A percentile compares a stretch with the other conserved stretches of the same genome.
phyloP scores from a whole-genome alignment of 2,113 vertebrate species.

The Leptodactylus fuscus region DNA sequence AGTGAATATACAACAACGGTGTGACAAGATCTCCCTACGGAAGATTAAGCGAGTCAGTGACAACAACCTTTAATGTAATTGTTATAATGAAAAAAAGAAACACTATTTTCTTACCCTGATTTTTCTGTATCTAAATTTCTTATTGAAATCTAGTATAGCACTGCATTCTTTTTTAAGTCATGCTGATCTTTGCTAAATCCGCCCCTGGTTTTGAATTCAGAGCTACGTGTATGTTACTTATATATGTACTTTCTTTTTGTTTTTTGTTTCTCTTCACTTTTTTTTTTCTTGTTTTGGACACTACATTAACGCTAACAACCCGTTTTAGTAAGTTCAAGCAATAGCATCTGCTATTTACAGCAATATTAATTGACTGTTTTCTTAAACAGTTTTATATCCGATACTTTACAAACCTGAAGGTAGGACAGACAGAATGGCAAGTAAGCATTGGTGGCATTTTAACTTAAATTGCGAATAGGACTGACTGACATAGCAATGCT shows the following conservation, averaged over 20 bases:
- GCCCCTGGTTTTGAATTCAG: conserved; percentile 79
- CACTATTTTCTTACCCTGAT: conserved; percentile 95
- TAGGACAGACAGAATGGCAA: background rate
- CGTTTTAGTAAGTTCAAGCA: conserved; percentile 63
- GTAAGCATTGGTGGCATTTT: background rate
- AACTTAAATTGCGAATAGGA: background rate
- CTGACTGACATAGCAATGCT: conserved; percentile 7
- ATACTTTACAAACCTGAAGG: background rate
- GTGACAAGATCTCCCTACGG: conserved; percentile 68
- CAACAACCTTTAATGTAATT: conserved; percentile 80
- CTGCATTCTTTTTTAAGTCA: conserved; percentile 87
- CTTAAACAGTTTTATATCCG: background rate
- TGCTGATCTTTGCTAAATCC: conserved; percentile 81
- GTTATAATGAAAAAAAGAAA: conserved; percentile 83
- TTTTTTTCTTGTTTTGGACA: conserved; percentile 60
- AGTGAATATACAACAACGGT: conserved; percentile 81
- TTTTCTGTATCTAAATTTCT: conserved; percentile 91
- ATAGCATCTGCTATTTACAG: conserved; percentile 62
- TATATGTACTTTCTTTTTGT: conserved; percentile 67
- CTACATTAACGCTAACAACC: conserved; percentile 58
- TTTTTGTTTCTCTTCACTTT: conserved; percentile 82
- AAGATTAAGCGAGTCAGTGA: conserved; percentile 81
- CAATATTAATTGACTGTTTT: conserved; percentile 61
- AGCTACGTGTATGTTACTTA: conserved; percentile 80
- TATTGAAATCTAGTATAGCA: conserved; percentile 89